Percentiles rank a stretch among this genome's conserved stretches.
These are phyloP conservation scores for Cyrtonyx montezumae DNA, from an alignment of 2,113 vertebrate species.

Conservation along the genomic window DNA sequence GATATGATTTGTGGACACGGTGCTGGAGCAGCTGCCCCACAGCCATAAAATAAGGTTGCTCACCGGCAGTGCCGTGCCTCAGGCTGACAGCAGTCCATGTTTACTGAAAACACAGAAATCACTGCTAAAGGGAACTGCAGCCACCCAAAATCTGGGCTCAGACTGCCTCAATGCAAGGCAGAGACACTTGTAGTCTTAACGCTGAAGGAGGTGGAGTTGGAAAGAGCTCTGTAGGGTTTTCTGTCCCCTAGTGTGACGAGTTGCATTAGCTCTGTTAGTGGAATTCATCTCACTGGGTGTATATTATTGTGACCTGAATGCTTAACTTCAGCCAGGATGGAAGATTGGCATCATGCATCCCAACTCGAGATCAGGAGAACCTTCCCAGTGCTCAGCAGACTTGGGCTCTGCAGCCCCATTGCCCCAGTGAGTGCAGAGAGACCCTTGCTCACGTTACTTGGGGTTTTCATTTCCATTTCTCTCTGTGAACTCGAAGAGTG, in stretches of 20 bases:
- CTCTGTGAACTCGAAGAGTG: neutral
- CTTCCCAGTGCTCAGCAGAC: accelerated
- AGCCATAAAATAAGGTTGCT: neutral
- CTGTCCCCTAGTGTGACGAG: accelerated
- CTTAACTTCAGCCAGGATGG: neutral
- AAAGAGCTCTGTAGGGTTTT: neutral
- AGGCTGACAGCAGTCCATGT: neutral
- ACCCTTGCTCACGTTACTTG: neutral
- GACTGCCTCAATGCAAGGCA: neutral
- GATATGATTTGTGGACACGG: neutral
- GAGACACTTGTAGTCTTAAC: accelerated
- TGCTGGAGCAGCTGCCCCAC: neutral
- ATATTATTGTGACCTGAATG: neutral
- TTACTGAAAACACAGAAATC: neutral
- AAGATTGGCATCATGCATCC: neutral
- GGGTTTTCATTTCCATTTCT: neutral
- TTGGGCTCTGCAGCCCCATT: accelerated
- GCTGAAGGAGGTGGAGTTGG: accelerated
- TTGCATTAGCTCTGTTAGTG: accelerated
- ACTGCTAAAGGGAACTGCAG: neutral
- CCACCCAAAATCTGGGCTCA: neutral
- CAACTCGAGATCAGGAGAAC: neutral
- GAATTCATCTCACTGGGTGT: neutral
- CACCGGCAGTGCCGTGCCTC: neutral
- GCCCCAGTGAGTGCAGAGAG: neutral